These are phyloP conservation scores for Aethina tumida DNA, from an alignment of 1,140 invertebrate genomes.

Conservation along the genomic window DNA sequence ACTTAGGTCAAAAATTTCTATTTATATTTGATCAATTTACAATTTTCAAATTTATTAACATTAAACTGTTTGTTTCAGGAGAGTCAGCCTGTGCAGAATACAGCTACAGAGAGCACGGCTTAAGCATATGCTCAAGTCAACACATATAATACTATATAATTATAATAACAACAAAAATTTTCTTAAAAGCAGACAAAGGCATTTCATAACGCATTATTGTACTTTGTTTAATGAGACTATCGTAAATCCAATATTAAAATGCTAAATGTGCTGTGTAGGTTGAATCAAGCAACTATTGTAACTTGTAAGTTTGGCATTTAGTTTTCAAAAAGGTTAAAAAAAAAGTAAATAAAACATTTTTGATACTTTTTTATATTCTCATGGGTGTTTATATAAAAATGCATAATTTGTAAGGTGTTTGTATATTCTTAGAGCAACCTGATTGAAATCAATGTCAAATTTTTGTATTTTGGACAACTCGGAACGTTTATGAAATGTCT, in stretches of 20 bases:
- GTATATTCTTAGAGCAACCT: slow-evolving; percentile 14
- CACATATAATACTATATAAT: slow-evolving; percentile 31
- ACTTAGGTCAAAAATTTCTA: too few species aligned
- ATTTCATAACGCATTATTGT: slow-evolving; percentile 29
- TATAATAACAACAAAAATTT: slow-evolving; percentile 35
- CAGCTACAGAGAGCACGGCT: slow-evolving; percentile 46
- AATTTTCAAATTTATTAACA: too few species aligned
- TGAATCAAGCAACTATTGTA: too few species aligned
- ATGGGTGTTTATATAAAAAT: slow-evolving; percentile 27
- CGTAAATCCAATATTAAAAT: too few species aligned
- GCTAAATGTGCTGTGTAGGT: too few species aligned
- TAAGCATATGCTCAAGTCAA: slow-evolving; percentile 34
- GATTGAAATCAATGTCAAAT: slow-evolving; percentile 22
- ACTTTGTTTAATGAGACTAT: too few species aligned
- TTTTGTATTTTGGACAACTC: slow-evolving; percentile 17
- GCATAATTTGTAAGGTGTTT: slow-evolving; percentile 23
- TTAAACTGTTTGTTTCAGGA: slow-evolving; percentile 40
- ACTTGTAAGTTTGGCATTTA: slow-evolving; percentile 8
- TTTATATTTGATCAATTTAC: too few species aligned
- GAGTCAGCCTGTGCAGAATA: slow-evolving; percentile 43
- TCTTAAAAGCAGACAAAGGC: slow-evolving; percentile 34
- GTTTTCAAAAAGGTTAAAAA: slow-evolving; percentile 11
- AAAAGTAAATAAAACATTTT: slow-evolving; percentile 26
- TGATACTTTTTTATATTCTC: slow-evolving; percentile 34
- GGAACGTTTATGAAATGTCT: slow-evolving; percentile 33